Evolutionary conservation across 2,113 vertebrate genomes (phyloP), one percentile per base, ranked within the genome.

Genomic region (Pholis gunnellus): DNA sequence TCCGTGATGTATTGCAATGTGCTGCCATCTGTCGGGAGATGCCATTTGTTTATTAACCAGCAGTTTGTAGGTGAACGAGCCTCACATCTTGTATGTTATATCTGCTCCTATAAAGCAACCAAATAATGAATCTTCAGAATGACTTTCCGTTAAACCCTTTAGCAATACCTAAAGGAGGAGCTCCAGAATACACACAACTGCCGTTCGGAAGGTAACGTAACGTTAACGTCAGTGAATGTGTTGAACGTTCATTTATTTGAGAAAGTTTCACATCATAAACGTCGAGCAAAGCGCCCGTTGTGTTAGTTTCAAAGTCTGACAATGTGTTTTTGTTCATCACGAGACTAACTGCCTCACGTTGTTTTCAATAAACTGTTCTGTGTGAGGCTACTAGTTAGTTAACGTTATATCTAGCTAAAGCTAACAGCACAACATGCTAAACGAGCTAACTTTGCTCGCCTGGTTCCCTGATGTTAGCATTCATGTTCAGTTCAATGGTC

Each of bases 11-110:
- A 25, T 46, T 60, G 38, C 61, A 22, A 6, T 57, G 79, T 85
- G 79, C 86, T 80, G 79, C 89, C 92, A 61, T 48, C 92, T 92
- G 59, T 66, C 61, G 83, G 68, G 13, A 2, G 38, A 59, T 2
- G 25, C 56, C 25, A 2, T 29, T 59, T 59, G 56, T 59, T 1
- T 8, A 29, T 4, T 3, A 20, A 25, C 9, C 10, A 9, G 29
- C 4, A 5, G 34, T 63, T 17, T 22, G 25, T 1, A 15, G 17
- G 6, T 29, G n/a, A 60, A 1, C 2, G 1, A 61, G 34, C 44
- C 40, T 59, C 25, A 38, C 15, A 29, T 60, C 34, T 46, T 4
- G 27, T 5, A 54, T 9, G 14, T 29, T 9, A 36, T 1, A 5
- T 4, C 9, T 2, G 9, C 11, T 17, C 5, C 25, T 67, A 0